Percentiles rank a stretch among this genome's conserved stretches.
Conservation (phyloP, 1,140 invertebrate genomes). For the Aphidius ervi region DNA sequence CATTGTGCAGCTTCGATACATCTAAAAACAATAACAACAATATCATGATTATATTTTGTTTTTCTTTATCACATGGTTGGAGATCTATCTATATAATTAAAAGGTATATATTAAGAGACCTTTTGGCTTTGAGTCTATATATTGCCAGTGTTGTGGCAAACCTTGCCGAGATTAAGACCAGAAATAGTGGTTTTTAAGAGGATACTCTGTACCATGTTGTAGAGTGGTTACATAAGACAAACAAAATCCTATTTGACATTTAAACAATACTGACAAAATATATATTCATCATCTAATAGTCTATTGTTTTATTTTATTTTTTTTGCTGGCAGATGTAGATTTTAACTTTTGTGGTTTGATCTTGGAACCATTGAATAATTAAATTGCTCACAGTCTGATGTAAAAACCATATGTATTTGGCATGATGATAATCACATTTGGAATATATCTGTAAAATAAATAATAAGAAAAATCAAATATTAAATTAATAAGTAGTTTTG, state of each 20-base stretch:
- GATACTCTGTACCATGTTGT: slow-evolving; percentile 33
- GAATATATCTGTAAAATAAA: not conserved
- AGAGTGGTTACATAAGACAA: slow-evolving; percentile 35
- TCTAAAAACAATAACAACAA: too few species aligned
- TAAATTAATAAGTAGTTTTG: slow-evolving; percentile 25
- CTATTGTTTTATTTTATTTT: not conserved
- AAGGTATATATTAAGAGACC: too few species aligned
- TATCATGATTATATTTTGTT: too few species aligned
- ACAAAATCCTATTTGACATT: slow-evolving; percentile 43
- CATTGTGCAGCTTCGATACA: too few species aligned
- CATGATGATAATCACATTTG: not conserved
- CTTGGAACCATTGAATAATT: slow-evolving; percentile 5
- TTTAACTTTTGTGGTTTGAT: slow-evolving; percentile 15
- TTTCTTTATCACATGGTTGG: too few species aligned
- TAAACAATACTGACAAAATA: slow-evolving; percentile 13
- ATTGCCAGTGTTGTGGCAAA: not conserved
- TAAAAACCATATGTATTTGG: not conserved
- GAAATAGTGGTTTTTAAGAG: slow-evolving; percentile 30
- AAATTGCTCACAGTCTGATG: not conserved
- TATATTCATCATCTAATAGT: not conserved
- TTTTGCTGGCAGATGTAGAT: not conserved
- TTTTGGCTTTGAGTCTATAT: too few species aligned
- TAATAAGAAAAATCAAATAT: slow-evolving; percentile 18
- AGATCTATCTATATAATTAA: too few species aligned
- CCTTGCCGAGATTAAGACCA: slow-evolving; percentile 9